A percentile compares a stretch with the other conserved stretches of the same genome.
Conservation (phyloP, 2,113 vertebrate species). For the Sceloporus undulatus region DNA sequence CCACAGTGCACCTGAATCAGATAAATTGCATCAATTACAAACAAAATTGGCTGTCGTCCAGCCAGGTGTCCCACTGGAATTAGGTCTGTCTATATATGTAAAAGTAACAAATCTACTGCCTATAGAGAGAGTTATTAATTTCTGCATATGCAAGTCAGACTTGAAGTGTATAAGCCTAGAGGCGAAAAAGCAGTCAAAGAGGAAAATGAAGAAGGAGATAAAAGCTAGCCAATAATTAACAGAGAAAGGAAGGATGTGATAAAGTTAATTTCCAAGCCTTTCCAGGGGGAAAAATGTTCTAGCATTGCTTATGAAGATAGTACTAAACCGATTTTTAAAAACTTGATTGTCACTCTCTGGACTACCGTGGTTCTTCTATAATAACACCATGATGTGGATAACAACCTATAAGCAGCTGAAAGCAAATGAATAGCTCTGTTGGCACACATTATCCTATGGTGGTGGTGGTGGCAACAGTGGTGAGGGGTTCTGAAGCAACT, state of each 20-base stretch:
- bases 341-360: not conserved
- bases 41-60: constrained; percentile 73
- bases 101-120: constrained; percentile 49
- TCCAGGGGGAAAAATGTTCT: constrained; percentile 21
- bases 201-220: constrained; percentile 45
- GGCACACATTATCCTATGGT: not conserved
- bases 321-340: not conserved
- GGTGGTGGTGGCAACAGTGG: too few relatives aligned
- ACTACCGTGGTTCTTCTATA: not conserved
- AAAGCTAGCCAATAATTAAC: constrained; percentile 62
- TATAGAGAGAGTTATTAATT: constrained; percentile 27
- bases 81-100: constrained; percentile 37
- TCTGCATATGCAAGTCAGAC: constrained; percentile 22
- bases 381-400: not conserved
- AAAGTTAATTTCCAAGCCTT: constrained; percentile 52
- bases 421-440: not conserved
- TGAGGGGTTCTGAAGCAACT: not conserved
- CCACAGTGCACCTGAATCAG: constrained; percentile 96
- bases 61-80: constrained; percentile 64
- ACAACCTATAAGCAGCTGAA: not conserved
- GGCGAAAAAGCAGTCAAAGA: constrained; percentile 47
- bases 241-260: constrained; percentile 43
- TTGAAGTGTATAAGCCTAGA: constrained; percentile 45
- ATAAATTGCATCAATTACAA: constrained; percentile 86
- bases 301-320: not conserved